A percentile compares a stretch with the other conserved stretches of the same genome.
Evolutionary conservation across 35 echinoderm and acorn worm genomes (phyloP).

Genomic region (Ophiothrix spiculata): DNA sequence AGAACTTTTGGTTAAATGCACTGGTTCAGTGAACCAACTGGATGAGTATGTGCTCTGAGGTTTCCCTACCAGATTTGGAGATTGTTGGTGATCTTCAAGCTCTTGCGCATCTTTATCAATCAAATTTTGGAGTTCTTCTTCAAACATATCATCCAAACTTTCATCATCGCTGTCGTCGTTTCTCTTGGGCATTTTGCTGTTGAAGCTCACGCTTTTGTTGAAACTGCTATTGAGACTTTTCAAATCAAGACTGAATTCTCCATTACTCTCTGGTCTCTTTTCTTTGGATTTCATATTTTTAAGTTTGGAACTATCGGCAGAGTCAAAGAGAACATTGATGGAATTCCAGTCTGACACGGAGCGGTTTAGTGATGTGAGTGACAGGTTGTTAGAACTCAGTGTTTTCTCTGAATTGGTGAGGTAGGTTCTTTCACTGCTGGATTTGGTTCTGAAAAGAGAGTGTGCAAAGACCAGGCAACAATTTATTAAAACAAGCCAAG

Average conservation of each 20-base stretch:
- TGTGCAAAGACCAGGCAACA: neutral
- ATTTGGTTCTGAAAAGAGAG: neutral
- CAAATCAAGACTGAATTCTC: slow-evolving; percentile 67
- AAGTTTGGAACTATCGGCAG: neutral
- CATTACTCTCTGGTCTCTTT: slow-evolving; percentile 13
- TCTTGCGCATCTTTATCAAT: slow-evolving; percentile 69
- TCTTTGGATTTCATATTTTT: neutral
- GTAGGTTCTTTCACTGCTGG: neutral
- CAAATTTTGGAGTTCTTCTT: slow-evolving; percentile 73
- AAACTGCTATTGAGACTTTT: slow-evolving; percentile 78
- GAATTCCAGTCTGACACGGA: neutral
- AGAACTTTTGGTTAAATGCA: slow-evolving; percentile 60
- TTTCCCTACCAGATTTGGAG: slow-evolving; percentile 34
- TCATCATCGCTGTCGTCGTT: slow-evolving; percentile 48
- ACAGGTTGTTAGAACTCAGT: slow-evolving; percentile 71
- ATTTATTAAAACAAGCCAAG: neutral
- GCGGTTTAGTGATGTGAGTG: slow-evolving; percentile 45
- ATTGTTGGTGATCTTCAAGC: slow-evolving; percentile 15
- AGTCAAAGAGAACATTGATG: neutral
- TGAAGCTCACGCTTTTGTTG: slow-evolving; percentile 81
- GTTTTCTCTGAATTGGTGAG: slow-evolving; percentile 82
- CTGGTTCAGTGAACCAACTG: slow-evolving; percentile 76
- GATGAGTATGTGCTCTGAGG: slow-evolving; percentile 28
- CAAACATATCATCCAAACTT: slow-evolving; percentile 61
- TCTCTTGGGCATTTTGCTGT: neutral